Base-by-base conservation (phyloP, 2,797 vertebrate species). In the Babyrousa celebensis region DNA sequence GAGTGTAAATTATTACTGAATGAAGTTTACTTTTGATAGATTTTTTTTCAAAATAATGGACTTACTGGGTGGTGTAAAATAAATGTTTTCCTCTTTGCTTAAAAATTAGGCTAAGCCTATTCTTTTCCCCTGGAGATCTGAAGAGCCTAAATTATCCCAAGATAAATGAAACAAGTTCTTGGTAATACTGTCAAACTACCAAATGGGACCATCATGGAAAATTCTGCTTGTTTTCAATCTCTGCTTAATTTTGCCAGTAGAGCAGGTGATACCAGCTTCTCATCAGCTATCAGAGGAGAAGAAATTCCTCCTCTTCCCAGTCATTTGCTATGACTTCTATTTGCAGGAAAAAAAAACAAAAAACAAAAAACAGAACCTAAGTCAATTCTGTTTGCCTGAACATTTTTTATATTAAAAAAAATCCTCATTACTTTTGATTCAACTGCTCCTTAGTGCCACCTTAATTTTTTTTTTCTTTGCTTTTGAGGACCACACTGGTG, bases 351-450 rank as follows among this genome's bases (percentile, higher is more conserved):
- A 48, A 48, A 48, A 9, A 7, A 48, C 1, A 48, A 67, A 91
- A 96, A 94, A 84, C 92, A 70, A 71, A 95, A 95, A 95, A 89
- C 85, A 89, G 40, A 96, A 79, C 23, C 6, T 80, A 67, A 21
- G 12, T 62, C 65, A 21, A 40, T 72, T 88, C 85, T 56, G 20
- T 94, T 94, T 40, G 52, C 21, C 40, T 89, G 60, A 85, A 89
- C n/a, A 77, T 77, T 95, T 95, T 77, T 74, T 36, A 36, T 36
- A 36, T 36, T 36, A 36, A 36, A 36, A 36, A 36, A 58, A 21
- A 18, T 2, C 40, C 40, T 94, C 70, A 89, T 88, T 71, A 72
- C 27, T 92, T 85, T 27, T 16, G 52, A 72, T 18, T 74, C 27
- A 4, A 65, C 40, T 43, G 8, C 85, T 2, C 60, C 12, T 18